A percentile compares a stretch with the other conserved stretches of the same genome.
phyloP scores from a whole-genome alignment of 2,888 invertebrate species.

The Pyrrhia umbra region DNA sequence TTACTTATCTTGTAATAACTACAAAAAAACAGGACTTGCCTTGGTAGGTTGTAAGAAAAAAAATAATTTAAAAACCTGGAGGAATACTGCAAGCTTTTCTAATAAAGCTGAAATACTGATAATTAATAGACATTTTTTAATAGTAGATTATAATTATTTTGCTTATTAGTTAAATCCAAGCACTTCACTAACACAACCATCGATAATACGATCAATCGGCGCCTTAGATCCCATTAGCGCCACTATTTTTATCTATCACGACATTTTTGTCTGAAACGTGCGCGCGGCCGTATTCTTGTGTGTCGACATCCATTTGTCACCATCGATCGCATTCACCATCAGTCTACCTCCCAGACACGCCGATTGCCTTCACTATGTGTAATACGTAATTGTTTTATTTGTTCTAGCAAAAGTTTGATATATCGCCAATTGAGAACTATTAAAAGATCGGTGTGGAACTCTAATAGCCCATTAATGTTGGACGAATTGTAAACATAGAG shows the following conservation, averaged over 20 bases:
- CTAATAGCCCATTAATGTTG: slow-evolving; percentile 59
- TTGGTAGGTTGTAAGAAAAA: too few species aligned
- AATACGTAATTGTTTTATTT: slow-evolving; percentile 69
- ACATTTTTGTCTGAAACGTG: slow-evolving; percentile 61
- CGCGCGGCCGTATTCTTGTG: slow-evolving; percentile 57
- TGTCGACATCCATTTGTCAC: slow-evolving; percentile 86
- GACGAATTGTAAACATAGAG: slow-evolving; percentile 56
- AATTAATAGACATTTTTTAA: too few species aligned
- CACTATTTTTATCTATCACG: slow-evolving; percentile 53
- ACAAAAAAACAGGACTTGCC: too few species aligned
- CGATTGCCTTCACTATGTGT: slow-evolving; percentile 61
- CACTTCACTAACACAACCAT: slow-evolving; percentile 27
- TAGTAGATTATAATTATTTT: not conserved
- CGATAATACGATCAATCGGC: slow-evolving; percentile 44
- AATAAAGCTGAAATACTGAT: too few species aligned
- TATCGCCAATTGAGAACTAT: slow-evolving; percentile 59
- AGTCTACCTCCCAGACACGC: slow-evolving; percentile 69
- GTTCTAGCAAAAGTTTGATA: slow-evolving; percentile 63
- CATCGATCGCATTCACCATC: slow-evolving; percentile 80
- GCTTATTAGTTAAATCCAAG: not conserved
- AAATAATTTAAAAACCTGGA: too few species aligned
- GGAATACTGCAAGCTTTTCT: too few species aligned
- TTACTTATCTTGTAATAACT: too few species aligned
- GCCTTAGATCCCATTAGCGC: slow-evolving; percentile 48
- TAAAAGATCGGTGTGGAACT: slow-evolving; percentile 45